Base-by-base conservation (phyloP, 1,140 invertebrate genomes). In the Aphaenogaster floridana region DNA sequence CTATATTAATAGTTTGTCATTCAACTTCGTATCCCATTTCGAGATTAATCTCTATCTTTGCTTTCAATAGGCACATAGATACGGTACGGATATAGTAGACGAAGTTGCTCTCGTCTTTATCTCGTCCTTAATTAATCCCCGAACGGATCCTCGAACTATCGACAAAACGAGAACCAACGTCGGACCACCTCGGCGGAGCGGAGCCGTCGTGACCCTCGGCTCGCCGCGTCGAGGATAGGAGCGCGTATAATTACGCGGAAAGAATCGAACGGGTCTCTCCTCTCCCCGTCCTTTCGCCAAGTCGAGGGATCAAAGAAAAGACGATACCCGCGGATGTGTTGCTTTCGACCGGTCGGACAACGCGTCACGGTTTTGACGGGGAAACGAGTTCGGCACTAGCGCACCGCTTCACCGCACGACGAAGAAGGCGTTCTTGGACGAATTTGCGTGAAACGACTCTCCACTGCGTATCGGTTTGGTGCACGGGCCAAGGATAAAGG, bases 391-490 rank as follows among this genome's bases (percentile, higher is more conserved):
- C 80, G 80, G 88, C 69, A 66, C 28, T 50, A 52, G 66, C 79
- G 66, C 50, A 42, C 3, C 50, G 79, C 52, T 28, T 74, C 50
- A 42, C 42, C 68, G 63, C 52, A 86, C 61, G 57, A 86, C 88
- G 77, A 87, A 61, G 54, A 84, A 89, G 90, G 90, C 90, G 90
- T 91, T 91, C 90, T 85, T 87, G 77, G 87, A 17, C 93, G 93
- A 94, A 94, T 95, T 94, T 93, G 94, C 94, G 94, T 94, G 95
- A 95, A 94, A 94, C 94, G 92, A 93, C 90, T 90, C 81, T 88
- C 69, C 66, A 74, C 76, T 52, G 86, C 76, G 71, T 89, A 92
- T 86, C 79, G 87, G 87, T 89, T 74, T 89, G 87, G 63, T 74
- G 89, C 85, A 90, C 52, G 84, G 83, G 63, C 86, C 86, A 86